Evolutionary conservation across 2,888 invertebrate species (phyloP).

Genomic region (Ashinkailepas kermadecensis): DNA sequence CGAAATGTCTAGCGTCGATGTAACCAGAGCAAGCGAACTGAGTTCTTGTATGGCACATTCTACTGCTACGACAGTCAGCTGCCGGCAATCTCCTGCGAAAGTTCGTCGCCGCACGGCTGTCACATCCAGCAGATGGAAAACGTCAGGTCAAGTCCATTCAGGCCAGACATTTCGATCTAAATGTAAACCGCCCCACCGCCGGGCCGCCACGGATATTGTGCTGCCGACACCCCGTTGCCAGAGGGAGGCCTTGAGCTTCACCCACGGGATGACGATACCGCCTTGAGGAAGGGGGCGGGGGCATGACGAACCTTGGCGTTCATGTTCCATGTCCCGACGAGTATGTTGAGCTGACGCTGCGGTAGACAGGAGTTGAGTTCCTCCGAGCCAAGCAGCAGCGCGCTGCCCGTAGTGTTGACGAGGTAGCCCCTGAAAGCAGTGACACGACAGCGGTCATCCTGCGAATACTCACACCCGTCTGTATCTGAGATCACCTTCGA

Average conservation of each 20-base stretch:
- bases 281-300: background rate
- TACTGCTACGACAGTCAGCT: no score
- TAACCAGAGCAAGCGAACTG: no score
- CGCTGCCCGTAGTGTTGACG: slow-evolving; percentile 1
- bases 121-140: no score
- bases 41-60: no score
- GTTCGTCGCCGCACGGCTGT: no score
- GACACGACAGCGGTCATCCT: background rate
- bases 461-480: background rate
- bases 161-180: background rate
- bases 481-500: no score
- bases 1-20: no score
- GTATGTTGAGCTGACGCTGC: slow-evolving; percentile 72
- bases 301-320: slow-evolving; percentile 70
- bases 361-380: slow-evolving; percentile 82
- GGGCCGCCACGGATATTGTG: background rate
- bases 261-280: background rate
- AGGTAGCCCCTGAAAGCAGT: background rate
- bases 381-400: slow-evolving; percentile 60
- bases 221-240: background rate
- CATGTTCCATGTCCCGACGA: slow-evolving; percentile 96
- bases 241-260: no score
- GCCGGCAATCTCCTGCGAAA: no score
- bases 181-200: background rate
- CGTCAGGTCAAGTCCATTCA: background rate